Base-by-base conservation (phyloP, 2,113 vertebrate genomes). In the Rutilus rutilus region DNA sequence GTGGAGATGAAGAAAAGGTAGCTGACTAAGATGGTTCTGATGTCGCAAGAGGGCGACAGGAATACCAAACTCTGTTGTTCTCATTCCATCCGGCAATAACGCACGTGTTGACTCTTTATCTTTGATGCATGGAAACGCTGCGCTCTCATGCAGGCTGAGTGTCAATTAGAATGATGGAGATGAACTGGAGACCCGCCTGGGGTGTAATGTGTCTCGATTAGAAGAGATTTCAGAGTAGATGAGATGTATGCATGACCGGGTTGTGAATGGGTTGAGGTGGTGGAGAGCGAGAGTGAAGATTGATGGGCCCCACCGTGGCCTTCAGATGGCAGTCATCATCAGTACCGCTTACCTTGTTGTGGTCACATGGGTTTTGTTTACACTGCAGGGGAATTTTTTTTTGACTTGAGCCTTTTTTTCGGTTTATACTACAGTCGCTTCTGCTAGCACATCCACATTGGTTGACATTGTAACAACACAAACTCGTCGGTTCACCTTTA, bases 141-240 rank as follows among this genome's bases (percentile, higher is more conserved):
- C 2, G 17, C 33, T 11, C 47, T 19, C 36, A 12, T 21, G 5
- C 15, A 6, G 39, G 30, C 62, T 4, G 39, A 0, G 7, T 36
- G 4, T 78, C 65, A 81, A 52, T 45, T 78, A 33, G 23, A 75
- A 12, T 85, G 80, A 83, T 73, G 74, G 65, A 52, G 42, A 57
- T 30, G 17, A 52, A 77, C 75, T 64, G 75, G 33, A 74, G 80
- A 65, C 59, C 64, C 52, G 33, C 4, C 80, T 57, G 75, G n/a
- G 19, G 45, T 15, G 47, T 52, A 78, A 79, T 86, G 60, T n/a
- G 57, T 86, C 83, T 86, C 62, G 84, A 86, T 88, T 85, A 71
- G 71, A 71, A 42, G 25, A 25, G 62, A 78, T n/a, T 50, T 82
- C 25, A n/a, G 52, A 30, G 83, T 69, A 69, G 50, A 57, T 57